Percentiles rank a stretch among this genome's conserved stretches.
These are phyloP conservation scores for Girardinichthys multiradiatus DNA, from an alignment of 2,113 vertebrate genomes.

Conservation along the genomic window DNA sequence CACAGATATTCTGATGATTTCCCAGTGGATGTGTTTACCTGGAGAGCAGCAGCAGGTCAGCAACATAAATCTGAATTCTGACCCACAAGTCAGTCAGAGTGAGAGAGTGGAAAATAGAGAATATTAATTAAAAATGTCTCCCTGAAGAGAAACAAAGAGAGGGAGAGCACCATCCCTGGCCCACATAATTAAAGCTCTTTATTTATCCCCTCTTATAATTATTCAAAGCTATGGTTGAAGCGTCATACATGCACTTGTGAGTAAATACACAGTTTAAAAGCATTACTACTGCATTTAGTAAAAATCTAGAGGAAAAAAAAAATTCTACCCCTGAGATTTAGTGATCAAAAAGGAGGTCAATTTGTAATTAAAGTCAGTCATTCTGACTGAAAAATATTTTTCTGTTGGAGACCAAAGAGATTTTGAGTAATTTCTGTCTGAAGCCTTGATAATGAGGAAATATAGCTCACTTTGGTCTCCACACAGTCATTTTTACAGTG, in stretches of 20 bases:
- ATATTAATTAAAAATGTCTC: slow-evolving; percentile 78
- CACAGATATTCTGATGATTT: slow-evolving; percentile 26
- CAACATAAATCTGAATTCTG: slow-evolving; percentile 22
- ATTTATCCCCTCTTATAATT: slow-evolving; percentile 72
- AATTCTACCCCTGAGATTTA: slow-evolving; percentile 27
- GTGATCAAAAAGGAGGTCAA: slow-evolving; percentile 6
- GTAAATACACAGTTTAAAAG: slow-evolving; percentile 30
- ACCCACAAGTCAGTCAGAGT: not conserved
- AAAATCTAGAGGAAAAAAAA: slow-evolving; percentile 40
- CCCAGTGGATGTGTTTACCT: slow-evolving; percentile 37
- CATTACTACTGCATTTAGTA: slow-evolving; percentile 49
- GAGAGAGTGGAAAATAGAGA: slow-evolving; percentile 34
- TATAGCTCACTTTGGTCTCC: slow-evolving; percentile 1
- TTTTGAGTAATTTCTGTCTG: too few relatives aligned
- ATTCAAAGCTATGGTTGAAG: slow-evolving; percentile 65
- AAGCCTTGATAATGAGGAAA: too few relatives aligned
- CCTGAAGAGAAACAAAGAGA: slow-evolving; percentile 53
- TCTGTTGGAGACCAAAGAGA: too few relatives aligned
- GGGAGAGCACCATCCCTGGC: slow-evolving; percentile 26
- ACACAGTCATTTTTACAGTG: not conserved
- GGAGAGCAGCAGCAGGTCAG: slow-evolving; percentile 38
- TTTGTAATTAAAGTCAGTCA: not conserved
- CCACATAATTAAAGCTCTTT: slow-evolving; percentile 76
- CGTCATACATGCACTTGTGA: slow-evolving; percentile 10
- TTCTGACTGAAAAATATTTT: too few relatives aligned